phyloP scores from a whole-genome alignment of 2,113 vertebrate genomes.

The Cranoglanis bouderius region DNA sequence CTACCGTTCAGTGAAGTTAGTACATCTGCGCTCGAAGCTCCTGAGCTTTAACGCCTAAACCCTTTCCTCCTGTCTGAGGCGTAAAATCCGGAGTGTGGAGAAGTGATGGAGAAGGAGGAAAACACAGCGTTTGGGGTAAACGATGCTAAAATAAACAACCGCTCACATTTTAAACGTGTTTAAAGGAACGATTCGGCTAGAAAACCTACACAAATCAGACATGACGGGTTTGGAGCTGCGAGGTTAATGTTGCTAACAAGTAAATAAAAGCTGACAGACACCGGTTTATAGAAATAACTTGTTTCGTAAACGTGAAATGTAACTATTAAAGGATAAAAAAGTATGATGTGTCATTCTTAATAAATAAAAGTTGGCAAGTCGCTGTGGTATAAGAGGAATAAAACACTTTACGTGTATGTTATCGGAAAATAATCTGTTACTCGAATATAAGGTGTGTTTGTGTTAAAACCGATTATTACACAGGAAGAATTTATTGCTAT shows the following conservation, averaged over 20 bases:
- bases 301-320: too few species aligned
- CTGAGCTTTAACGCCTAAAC: slow-evolving; percentile 4
- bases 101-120: neutral
- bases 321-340: too few species aligned
- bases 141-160: neutral
- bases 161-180: neutral
- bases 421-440: neutral
- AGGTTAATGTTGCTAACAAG: too few species aligned
- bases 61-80: neutral
- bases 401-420: neutral
- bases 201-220: neutral
- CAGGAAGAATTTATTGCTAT: neutral
- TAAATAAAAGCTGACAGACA: neutral
- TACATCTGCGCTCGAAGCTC: neutral
- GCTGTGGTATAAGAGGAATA: neutral
- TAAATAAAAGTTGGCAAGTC: neutral
- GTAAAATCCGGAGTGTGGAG: neutral
- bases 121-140: neutral
- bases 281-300: too few species aligned
- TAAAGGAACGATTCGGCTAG: neutral
- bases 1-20: neutral
- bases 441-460: neutral
- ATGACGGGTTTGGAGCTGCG: too few species aligned
- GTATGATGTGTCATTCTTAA: neutral
- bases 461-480: neutral